Evolutionary conservation across 2,797 vertebrate species (phyloP), one percentile per base, ranked within the genome.

Genomic region (Pipistrellus kuhlii): DNA sequence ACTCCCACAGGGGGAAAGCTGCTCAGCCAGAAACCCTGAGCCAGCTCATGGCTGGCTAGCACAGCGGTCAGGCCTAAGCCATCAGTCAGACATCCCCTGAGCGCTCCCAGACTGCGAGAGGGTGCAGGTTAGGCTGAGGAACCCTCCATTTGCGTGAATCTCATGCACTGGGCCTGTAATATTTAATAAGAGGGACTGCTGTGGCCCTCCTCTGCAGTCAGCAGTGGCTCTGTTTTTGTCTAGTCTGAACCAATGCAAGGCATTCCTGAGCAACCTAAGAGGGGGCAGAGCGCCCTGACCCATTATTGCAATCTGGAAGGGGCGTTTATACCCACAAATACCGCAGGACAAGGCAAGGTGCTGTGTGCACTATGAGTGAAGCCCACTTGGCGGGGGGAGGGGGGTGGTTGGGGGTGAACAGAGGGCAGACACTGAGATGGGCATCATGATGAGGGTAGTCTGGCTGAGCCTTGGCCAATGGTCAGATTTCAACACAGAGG

Each of bases 211-310:
- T 81, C 69, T 35, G 20, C 44, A 55, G 48, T 20, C 6, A 27
- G 35, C 15, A 8, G 18, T 4, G 35, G 12, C 44, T 44, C 12
- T 11, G 0, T 13, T 32, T 30, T 32, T 68, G 35, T n/a, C 44
- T 44, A 20, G 18, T 77, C 27, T 51, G 18, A 94, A 35, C 20
- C 21, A 17, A 38, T 0, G 4, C 3, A 0, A 32, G 41, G 35
- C 3, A 30, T 20, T n/a, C 3, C 78, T 2, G 6, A 18, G 38
- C 1, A 23, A 3, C 41, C 27, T 68, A 30, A 2, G 62, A 41
- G 0, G 5, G 13, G 59, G 9, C 13, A 0, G 12, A 17, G 15
- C 4, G 3, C 0, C 30, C 3, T 2, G 8, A 15, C 25, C 72
- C 8, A 0, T 3, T 23, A 18, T 23, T 5, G 3, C 25, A 15